phyloP scores from a whole-genome alignment of 2,888 invertebrate genomes.

The Timema podura region DNA sequence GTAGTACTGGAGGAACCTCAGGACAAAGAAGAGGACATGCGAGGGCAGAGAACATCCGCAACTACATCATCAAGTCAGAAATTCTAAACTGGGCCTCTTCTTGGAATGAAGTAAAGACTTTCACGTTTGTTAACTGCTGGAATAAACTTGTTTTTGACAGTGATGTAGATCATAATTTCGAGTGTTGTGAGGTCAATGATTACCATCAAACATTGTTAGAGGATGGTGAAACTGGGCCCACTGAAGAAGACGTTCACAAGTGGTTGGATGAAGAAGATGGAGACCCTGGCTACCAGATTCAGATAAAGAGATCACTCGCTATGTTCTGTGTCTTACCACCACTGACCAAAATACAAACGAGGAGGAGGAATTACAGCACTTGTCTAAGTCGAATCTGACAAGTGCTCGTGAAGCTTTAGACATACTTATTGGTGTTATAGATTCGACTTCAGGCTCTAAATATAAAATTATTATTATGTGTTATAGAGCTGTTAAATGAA shows the following conservation, averaged over 20 bases:
- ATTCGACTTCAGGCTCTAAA: not conserved
- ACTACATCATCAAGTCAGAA: not conserved
- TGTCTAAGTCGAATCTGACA: not conserved
- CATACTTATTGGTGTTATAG: not conserved
- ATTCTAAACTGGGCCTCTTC: constrained; percentile 9
- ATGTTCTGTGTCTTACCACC: not conserved
- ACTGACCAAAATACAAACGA: not conserved
- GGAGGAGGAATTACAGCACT: not conserved
- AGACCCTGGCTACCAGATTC: not conserved
- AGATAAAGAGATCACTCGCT: not conserved
- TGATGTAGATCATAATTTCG: not conserved
- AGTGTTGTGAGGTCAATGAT: not conserved
- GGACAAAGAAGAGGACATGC: not conserved
- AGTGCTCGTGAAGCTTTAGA: not conserved
- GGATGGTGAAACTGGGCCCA: not conserved
- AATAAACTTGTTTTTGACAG: not conserved
- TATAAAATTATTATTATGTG: too few species aligned
- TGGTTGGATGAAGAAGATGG: constrained; percentile 1
- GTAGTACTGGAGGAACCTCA: constrained; percentile 1
- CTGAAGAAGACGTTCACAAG: not conserved
- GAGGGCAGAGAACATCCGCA: not conserved
- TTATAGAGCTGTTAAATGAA: too few species aligned
- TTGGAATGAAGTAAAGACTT: constrained; percentile 5
- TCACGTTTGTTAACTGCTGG: constrained; percentile 2
- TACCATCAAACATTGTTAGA: not conserved